Base-by-base conservation (phyloP, 37 sponge, comb jelly and placozoan genomes). In the Oscarella lobularis region DNA sequence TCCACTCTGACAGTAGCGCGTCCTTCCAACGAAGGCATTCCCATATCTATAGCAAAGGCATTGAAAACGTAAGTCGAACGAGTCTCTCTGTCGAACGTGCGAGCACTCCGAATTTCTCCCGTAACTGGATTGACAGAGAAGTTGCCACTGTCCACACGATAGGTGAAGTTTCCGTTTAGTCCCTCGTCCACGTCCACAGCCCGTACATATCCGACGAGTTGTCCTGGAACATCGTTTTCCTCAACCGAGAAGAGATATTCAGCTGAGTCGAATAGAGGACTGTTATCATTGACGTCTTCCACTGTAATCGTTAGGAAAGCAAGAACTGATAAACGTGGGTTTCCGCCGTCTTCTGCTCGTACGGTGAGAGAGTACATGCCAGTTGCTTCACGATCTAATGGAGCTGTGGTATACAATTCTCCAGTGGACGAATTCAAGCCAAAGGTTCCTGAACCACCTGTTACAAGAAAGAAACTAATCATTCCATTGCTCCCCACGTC, bases 251-350 rank as follows among this genome's bases (percentile, higher is more conserved):
- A 2, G 27, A n/a, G 36, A 67, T 76, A 76, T n/a, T 66, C 31
- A 67, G 41, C 2, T 67, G 40, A 34, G 5, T 6, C 5, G 55
- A 76, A 76, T 48, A 41, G 27, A 27, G 77, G 77, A n/a, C 34
- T 29, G 31, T 76, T 76, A 35, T 76, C 77, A 6, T 76, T 76
- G n/a, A 27, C 77, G 60, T 76, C 77, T 5, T 66, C 66, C 9
- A 76, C 54, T 2, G 41, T 40, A 69, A 76, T 67, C 9, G 60
- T 48, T 20, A 9, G 9, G 20, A 20, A 9, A 48, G 60, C 60
- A 27, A 27, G 60, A 9, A 48, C 60, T n/a, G n/a, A n/a, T n/a
- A n/a, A n/a, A n/a, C n/a, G n/a, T 27, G 60, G 60, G 20, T 27
- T 9, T 20, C 60, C 60, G 20, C 20, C 14, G 20, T 48, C 60